These are phyloP conservation scores for Centropus unirufus DNA, from an alignment of 2,113 vertebrate genomes.

Conservation along the genomic window DNA sequence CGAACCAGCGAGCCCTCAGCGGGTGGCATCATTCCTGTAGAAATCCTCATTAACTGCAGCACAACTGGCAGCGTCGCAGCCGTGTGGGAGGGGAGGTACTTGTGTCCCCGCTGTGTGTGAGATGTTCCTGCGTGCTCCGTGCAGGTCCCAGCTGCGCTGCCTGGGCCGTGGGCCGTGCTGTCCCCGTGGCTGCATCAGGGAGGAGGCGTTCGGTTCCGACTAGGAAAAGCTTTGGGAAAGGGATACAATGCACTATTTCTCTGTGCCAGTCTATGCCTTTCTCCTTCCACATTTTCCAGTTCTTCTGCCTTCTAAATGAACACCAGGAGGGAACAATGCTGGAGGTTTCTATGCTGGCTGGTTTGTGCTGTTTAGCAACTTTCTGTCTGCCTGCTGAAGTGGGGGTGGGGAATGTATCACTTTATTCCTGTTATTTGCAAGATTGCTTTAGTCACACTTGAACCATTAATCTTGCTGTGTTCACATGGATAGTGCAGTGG, in stretches of 20 bases:
- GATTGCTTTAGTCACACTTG: conserved; percentile 32
- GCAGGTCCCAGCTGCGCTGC: not conserved
- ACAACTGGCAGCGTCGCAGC: conserved; percentile 35
- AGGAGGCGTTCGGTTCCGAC: not conserved
- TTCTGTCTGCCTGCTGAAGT: conserved; percentile 26
- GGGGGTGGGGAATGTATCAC: not conserved
- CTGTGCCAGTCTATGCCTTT: not conserved
- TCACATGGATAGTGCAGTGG: not conserved
- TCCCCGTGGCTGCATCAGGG: not conserved
- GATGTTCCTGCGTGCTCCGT: not conserved
- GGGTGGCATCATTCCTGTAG: conserved; percentile 58
- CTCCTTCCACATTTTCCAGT: not conserved
- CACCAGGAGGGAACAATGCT: conserved; percentile 26
- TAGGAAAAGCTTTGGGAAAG: not conserved
- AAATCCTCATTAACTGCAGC: conserved; percentile 37
- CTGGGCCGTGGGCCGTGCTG: not conserved
- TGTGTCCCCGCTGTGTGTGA: conserved; percentile 4
- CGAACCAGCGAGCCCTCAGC: conserved; percentile 24
- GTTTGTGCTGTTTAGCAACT: conserved; percentile 24
- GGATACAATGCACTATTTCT: not conserved
- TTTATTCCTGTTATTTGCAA: conserved; percentile 13
- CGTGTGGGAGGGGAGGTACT: not conserved
- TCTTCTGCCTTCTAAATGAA: conserved; percentile 38
- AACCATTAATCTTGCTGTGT: conserved; percentile 14
- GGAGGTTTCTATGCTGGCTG: conserved; percentile 32